Evolutionary conservation across 2,797 vertebrate genomes (phyloP).

Genomic region (Peromyscus eremicus): DNA sequence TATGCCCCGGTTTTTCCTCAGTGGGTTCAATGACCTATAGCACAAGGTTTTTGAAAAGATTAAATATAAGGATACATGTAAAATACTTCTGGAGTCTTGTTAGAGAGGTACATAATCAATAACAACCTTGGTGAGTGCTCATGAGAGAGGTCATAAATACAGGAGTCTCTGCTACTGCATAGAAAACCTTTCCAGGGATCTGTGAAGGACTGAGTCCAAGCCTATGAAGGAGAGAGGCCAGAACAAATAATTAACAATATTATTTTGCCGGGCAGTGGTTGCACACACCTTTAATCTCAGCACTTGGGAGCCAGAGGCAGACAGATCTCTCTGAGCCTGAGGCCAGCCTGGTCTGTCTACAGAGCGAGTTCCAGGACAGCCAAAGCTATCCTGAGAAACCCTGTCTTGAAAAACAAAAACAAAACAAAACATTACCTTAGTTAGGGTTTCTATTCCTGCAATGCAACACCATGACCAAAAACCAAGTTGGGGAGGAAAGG

Average conservation of each 20-base stretch:
- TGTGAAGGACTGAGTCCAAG: not conserved
- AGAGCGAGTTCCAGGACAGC: too few relatives aligned
- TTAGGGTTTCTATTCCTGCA: not conserved
- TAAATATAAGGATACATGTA: not conserved
- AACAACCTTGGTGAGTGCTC: not conserved
- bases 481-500: too few relatives aligned
- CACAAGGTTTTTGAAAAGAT: constrained; percentile 9
- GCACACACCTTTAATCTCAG: too few relatives aligned
- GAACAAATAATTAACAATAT: not conserved
- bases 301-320: too few relatives aligned
- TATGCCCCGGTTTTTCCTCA: constrained; percentile 15
- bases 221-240: not conserved
- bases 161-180: not conserved
- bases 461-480: not conserved
- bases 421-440: not conserved
- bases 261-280: not conserved
- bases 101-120: not conserved
- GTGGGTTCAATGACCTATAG: not conserved
- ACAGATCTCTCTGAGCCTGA: too few relatives aligned
- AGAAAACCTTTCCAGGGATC: not conserved
- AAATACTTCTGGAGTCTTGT: not conserved
- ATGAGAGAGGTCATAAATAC: not conserved
- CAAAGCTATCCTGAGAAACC: too few relatives aligned
- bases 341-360: too few relatives aligned
- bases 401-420: too few relatives aligned